Evolutionary conservation across 2,797 vertebrate species (phyloP).

Genomic region (Sebastes itinus): DNA sequence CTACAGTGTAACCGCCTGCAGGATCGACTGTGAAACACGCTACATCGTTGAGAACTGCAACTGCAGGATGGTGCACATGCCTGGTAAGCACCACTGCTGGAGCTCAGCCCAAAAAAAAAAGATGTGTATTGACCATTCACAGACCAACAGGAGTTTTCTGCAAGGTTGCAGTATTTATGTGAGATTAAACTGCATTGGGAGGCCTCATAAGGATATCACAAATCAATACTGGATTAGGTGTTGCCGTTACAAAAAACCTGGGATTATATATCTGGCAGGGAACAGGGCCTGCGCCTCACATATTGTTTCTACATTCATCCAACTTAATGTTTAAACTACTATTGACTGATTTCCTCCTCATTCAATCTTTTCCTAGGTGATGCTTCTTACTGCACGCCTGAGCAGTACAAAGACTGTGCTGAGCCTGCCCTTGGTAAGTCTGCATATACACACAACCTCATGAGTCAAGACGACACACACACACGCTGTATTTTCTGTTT

Average conservation of each 20-base stretch:
- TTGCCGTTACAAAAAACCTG: conserved; percentile 2
- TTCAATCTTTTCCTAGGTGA: conserved; percentile 83
- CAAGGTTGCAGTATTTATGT: conserved; percentile 16
- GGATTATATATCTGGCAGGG: conserved; percentile 11
- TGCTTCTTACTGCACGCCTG: conserved; percentile 97
- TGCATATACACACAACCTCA: neutral
- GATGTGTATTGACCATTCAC: neutral
- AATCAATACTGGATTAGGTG: conserved; percentile 42
- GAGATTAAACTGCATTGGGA: conserved; percentile 14
- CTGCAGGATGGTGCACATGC: conserved; percentile 99
- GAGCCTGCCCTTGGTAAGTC: conserved; percentile 91
- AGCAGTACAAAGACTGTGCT: conserved; percentile 98
- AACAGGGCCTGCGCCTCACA: neutral
- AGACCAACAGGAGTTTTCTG: conserved; percentile 25
- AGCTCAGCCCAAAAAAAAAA: neutral
- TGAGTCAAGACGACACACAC: neutral
- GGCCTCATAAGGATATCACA: conserved; percentile 28
- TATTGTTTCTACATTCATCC: neutral
- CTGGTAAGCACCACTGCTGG: conserved; percentile 78
- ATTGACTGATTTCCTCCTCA: neutral
- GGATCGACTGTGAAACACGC: conserved; percentile 97
- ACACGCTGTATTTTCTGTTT: neutral
- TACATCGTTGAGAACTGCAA: conserved; percentile 99
- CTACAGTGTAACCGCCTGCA: conserved; percentile 96
- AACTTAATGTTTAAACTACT: conserved; percentile 4